Evolutionary conservation across 2,797 vertebrate genomes (phyloP).

Genomic region (Pampus argenteus): DNA sequence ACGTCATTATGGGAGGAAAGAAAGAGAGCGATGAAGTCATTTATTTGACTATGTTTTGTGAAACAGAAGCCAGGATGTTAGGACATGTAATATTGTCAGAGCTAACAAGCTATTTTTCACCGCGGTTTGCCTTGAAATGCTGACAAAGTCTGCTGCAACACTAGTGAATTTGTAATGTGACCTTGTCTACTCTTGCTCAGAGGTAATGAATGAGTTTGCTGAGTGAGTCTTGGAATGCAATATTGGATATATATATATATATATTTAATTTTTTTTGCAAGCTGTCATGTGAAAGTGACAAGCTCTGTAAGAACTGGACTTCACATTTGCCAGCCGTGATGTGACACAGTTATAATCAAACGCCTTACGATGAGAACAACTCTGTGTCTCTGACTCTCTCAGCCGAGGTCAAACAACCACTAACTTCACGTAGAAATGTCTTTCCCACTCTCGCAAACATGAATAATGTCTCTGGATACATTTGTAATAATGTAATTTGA

Average conservation of each 20-base stretch:
- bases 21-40: conserved; percentile 15
- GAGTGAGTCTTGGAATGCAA: conserved; percentile 46
- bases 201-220: conserved; percentile 65
- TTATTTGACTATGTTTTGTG: conserved; percentile 25
- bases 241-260: conserved; percentile 45
- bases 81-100: conserved; percentile 24
- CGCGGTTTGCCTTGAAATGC: conserved; percentile 37
- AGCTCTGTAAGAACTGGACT: conserved; percentile 31
- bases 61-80: conserved; percentile 25
- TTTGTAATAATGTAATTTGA: conserved; percentile 61
- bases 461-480: conserved; percentile 44
- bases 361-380: conserved; percentile 5
- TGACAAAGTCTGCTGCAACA: conserved; percentile 33
- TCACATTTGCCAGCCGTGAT: conserved; percentile 27
- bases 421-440: conserved; percentile 36
- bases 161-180: conserved; percentile 55
- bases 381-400: not conserved
- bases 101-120: conserved; percentile 43
- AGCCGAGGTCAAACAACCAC: conserved; percentile 54
- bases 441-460: conserved; percentile 29
- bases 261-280: conserved; percentile 33
- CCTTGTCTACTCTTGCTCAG: conserved; percentile 55
- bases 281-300: conserved; percentile 42
- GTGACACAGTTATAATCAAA: conserved; percentile 43
- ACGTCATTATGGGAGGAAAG: not conserved